Evolutionary conservation across 2,888 invertebrate species (phyloP).

Genomic region (Psylliodes chrysocephalus): DNA sequence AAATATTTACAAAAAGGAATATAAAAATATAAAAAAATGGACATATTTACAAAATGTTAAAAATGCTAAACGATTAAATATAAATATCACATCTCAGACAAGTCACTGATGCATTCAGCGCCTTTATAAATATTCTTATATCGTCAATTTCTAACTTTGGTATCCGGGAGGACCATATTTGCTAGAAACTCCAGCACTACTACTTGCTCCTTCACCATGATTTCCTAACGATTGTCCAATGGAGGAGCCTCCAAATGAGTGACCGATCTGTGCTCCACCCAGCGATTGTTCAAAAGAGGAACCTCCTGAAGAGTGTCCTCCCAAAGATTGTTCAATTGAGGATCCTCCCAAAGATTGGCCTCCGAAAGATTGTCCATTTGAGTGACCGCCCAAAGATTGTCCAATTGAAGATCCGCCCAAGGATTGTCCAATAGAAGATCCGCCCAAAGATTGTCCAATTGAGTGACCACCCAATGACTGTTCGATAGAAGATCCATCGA

Average conservation of each 20-base stretch:
- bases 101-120: constrained; percentile 46
- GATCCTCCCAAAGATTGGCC: neutral
- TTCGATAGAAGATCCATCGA: constrained; percentile 25
- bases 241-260: constrained; percentile 39
- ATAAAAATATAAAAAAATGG: constrained; percentile 33
- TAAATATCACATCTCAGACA: constrained; percentile 44
- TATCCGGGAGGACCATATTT: constrained; percentile 51
- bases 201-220: constrained; percentile 23
- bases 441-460: constrained; percentile 56
- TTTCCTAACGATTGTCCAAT: constrained; percentile 24
- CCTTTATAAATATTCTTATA: constrained; percentile 24
- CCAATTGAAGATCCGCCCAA: constrained; percentile 19
- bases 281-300: constrained; percentile 33
- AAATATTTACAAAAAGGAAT: constrained; percentile 34
- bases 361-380: constrained; percentile 30
- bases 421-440: constrained; percentile 32
- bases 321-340: constrained; percentile 28
- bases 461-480: constrained; percentile 25
- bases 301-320: constrained; percentile 54
- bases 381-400: constrained; percentile 40
- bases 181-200: constrained; percentile 40
- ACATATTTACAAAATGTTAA: constrained; percentile 38
- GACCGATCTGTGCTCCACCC: neutral
- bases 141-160: constrained; percentile 42
- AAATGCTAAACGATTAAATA: constrained; percentile 32